phyloP scores from a whole-genome alignment of 2,797 vertebrate species.

The Chromis chromis region DNA sequence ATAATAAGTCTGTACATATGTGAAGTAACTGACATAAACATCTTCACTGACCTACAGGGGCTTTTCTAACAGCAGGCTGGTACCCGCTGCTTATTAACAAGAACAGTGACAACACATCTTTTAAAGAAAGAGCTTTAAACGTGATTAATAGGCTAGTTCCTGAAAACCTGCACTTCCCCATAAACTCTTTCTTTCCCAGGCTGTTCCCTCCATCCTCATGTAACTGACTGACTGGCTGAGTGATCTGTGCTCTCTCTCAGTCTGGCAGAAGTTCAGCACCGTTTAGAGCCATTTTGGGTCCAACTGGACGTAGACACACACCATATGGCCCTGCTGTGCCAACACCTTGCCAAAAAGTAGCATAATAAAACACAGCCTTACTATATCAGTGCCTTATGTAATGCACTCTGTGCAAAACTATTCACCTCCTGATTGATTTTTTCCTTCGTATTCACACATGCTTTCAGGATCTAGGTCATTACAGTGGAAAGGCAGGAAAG shows the following conservation, averaged over 20 bases:
- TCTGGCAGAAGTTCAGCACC: conserved; percentile 54
- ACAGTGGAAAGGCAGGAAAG: not conserved
- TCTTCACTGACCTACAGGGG: not conserved
- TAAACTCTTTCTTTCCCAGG: conserved; percentile 23
- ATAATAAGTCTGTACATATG: not conserved
- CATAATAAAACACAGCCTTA: conserved; percentile 41
- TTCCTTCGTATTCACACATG: conserved; percentile 1
- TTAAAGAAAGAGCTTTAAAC: conserved; percentile 30
- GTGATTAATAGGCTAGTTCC: conserved; percentile 40
- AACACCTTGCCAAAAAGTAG: conserved; percentile 56
- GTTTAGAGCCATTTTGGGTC: conserved; percentile 63
- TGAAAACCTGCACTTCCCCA: conserved; percentile 20
- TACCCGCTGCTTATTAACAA: conserved; percentile 12
- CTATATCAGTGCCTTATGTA: conserved; percentile 13
- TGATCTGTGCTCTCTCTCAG: conserved; percentile 46
- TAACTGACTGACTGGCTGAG: conserved; percentile 47
- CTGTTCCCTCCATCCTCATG: conserved; percentile 27
- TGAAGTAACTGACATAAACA: not conserved
- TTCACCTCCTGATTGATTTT: conserved; percentile 16
- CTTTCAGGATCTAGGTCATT: no score
- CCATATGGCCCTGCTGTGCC: conserved; percentile 69
- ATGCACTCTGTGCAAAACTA: not conserved
- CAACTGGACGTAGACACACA: conserved; percentile 68
- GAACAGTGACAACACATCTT: conserved; percentile 23
- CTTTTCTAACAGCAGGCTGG: not conserved